Conservation (phyloP, 2,113 vertebrate genomes). For the Serranochromis macrocephalus region DNA sequence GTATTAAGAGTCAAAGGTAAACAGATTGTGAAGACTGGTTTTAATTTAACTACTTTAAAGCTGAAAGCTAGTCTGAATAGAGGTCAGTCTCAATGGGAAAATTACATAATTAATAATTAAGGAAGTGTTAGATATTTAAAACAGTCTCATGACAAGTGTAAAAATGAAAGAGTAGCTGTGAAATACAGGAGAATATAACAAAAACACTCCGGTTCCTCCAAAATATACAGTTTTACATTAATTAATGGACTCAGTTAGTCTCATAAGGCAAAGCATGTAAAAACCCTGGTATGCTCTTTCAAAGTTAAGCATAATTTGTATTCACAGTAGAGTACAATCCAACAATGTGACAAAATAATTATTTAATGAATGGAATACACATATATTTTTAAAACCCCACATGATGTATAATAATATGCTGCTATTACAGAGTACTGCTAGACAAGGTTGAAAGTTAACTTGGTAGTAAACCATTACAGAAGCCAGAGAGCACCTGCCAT, state of each 20-base stretch:
- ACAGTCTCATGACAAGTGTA: not conserved
- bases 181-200: not conserved
- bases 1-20: not conserved
- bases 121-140: not conserved
- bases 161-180: not conserved
- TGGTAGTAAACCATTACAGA: not conserved
- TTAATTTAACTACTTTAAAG: not conserved
- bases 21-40: not conserved
- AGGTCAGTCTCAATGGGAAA: not conserved
- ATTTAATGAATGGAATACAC: not conserved
- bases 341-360: not conserved
- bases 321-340: not conserved
- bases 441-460: slow-evolving; percentile 37
- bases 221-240: not conserved
- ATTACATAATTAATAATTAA: not conserved
- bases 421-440: not conserved
- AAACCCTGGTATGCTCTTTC: too few species aligned
- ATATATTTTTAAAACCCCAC: not conserved
- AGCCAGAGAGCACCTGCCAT: not conserved
- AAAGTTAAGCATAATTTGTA: not conserved
- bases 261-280: not conserved
- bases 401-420: not conserved
- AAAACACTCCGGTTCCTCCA: accelerated
- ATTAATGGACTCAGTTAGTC: not conserved
- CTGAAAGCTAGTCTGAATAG: not conserved